Conservation (phyloP, 2,888 invertebrate genomes). For the Girardia tigrina region DNA sequence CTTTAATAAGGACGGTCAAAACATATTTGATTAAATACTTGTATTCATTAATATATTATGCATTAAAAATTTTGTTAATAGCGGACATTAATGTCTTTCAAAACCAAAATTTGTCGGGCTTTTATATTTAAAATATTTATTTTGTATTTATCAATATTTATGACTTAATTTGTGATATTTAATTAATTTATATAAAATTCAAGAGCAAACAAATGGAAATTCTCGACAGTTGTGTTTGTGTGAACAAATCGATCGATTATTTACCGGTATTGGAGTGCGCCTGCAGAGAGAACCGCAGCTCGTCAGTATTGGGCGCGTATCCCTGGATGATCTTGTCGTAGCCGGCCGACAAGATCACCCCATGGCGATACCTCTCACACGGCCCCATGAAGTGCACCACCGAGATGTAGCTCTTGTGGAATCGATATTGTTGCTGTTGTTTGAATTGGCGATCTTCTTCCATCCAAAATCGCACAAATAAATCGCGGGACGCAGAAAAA, state of each 20-base stretch:
- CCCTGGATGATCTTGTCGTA: slow-evolving; percentile 1
- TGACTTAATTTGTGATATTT: background rate
- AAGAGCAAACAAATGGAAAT: no score
- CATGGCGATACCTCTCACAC: background rate
- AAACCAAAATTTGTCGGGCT: no score
- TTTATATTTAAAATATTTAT: background rate
- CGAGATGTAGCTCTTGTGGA: background rate
- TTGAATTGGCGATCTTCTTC: background rate
- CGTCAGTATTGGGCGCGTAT: background rate
- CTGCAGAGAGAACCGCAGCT: background rate
- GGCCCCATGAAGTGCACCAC: background rate
- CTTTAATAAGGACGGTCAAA: no score
- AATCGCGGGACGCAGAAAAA: background rate
- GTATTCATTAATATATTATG: no score
- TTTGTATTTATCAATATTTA: background rate
- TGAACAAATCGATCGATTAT: no score
- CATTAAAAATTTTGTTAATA: no score
- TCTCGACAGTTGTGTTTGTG: no score
- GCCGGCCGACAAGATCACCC: background rate
- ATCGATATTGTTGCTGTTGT: background rate
- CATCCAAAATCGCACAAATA: background rate
- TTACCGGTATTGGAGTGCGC: background rate
- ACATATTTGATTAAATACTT: no score
- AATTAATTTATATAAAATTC: background rate
- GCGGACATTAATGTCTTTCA: no score